phyloP scores from a whole-genome alignment of 1,140 invertebrate genomes.

The Tetragonula clypearis region DNA sequence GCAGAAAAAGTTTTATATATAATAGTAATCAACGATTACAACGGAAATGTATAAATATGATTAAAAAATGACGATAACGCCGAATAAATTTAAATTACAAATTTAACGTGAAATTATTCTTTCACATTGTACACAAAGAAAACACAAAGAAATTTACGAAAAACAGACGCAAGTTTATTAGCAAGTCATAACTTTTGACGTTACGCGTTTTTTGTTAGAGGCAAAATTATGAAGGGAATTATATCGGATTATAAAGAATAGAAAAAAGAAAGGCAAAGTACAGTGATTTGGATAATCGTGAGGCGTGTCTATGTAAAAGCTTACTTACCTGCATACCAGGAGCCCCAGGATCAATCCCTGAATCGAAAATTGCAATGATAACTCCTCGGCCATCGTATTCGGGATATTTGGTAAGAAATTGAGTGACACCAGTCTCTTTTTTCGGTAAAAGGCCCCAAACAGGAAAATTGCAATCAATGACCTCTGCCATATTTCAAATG shows the following conservation, averaged over 20 bases:
- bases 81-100: not conserved
- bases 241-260: not conserved
- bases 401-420: constrained; percentile 95
- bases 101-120: constrained; percentile 8
- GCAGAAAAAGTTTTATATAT: not conserved
- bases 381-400: constrained; percentile 95
- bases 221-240: not conserved
- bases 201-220: not conserved
- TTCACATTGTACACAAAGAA: not conserved
- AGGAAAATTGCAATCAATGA: constrained; percentile 90
- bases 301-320: constrained; percentile 55
- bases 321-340: constrained; percentile 93
- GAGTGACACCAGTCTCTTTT: constrained; percentile 95
- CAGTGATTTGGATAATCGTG: constrained; percentile 5
- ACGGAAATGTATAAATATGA: not conserved
- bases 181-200: not conserved
- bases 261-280: not conserved
- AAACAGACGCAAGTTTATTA: not conserved
- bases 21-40: not conserved
- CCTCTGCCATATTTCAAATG: constrained; percentile 83
- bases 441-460: constrained; percentile 94
- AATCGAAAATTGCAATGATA: constrained; percentile 97
- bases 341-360: constrained; percentile 97
- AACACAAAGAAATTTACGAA: not conserved
- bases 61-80: not conserved